phyloP scores from a whole-genome alignment of 2,888 invertebrate species.

The Halictus quadricinctus region DNA sequence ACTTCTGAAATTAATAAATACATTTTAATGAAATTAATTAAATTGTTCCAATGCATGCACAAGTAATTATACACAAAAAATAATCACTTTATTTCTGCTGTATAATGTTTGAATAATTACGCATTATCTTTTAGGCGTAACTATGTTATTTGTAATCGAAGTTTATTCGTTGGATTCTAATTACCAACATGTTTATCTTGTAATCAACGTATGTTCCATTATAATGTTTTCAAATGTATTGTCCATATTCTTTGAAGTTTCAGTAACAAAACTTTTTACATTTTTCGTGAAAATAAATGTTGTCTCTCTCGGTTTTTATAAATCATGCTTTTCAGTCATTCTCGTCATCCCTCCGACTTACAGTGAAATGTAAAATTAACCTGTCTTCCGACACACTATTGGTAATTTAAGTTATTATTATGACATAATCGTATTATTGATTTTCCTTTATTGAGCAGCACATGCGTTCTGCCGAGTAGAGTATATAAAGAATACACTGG shows the following conservation, averaged over 20 bases:
- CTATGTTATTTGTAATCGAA: not conserved
- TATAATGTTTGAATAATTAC: not conserved
- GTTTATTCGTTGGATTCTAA: conserved; percentile 10
- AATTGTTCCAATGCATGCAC: not conserved
- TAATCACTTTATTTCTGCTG: not conserved
- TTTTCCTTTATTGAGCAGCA: conserved; percentile 55
- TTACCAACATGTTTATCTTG: not conserved
- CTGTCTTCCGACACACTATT: not conserved
- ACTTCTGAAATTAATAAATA: conserved; percentile 13
- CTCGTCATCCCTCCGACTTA: not conserved
- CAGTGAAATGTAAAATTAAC: conserved; percentile 9
- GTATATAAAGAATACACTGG: conserved; percentile 63
- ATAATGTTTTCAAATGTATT: not conserved
- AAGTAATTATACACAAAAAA: not conserved
- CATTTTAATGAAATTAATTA: not conserved
- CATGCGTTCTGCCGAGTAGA: conserved; percentile 55
- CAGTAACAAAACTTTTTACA: conserved; percentile 19
- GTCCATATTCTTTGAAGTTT: conserved; percentile 2
- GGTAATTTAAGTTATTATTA: conserved; percentile 28
- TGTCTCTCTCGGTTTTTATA: not conserved
- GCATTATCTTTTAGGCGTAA: not conserved
- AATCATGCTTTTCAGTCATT: not conserved
- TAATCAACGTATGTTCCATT: not conserved
- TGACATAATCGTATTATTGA: conserved; percentile 32
- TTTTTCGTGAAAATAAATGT: conserved; percentile 20